Evolutionary conservation across 2,888 invertebrate genomes (phyloP).

Genomic region (Eupithecia insigniata): DNA sequence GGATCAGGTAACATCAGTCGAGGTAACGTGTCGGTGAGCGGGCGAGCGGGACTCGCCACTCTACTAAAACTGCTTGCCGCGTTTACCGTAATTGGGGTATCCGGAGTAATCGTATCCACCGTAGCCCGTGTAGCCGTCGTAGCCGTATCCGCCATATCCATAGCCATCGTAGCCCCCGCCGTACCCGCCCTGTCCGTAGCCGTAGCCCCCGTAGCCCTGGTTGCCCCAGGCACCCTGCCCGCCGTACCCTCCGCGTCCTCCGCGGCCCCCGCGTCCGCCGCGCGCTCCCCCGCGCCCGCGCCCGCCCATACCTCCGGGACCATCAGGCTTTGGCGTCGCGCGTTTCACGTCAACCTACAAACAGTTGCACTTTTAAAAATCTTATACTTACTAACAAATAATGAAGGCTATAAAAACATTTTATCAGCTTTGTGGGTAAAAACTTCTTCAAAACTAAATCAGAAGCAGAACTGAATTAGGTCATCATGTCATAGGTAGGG

Average conservation of each 20-base stretch:
- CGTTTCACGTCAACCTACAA: conserved; percentile 95
- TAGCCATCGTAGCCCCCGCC: conserved; percentile 90
- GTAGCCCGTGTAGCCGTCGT: conserved; percentile 90
- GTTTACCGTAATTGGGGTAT: conserved; percentile 92
- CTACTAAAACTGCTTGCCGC: conserved; percentile 82
- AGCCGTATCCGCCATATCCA: conserved; percentile 89
- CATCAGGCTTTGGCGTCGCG: conserved; percentile 95
- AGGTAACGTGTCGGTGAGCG: conserved; percentile 83
- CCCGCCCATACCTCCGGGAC: conserved; percentile 87
- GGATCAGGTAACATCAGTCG: conserved; percentile 84
- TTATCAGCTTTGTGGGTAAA: conserved; percentile 34
- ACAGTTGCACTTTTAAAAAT: background rate
- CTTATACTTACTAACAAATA: background rate
- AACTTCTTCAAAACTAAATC: conserved; percentile 38
- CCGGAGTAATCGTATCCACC: conserved; percentile 92
- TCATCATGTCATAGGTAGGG: conserved; percentile 38
- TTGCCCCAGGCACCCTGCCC: conserved; percentile 87
- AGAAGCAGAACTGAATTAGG: conserved; percentile 46
- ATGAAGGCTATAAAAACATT: background rate
- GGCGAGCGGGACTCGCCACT: conserved; percentile 68
- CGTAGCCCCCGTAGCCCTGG: conserved; percentile 87
- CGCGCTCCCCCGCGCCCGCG: conserved; percentile 87
- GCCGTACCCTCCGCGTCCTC: conserved; percentile 87
- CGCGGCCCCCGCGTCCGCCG: conserved; percentile 88
- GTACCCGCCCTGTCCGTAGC: conserved; percentile 89